Evolutionary conservation across 2,113 vertebrate species (phyloP), one percentile per base, ranked within the genome.

Genomic region (Lucifuga dentata): DNA sequence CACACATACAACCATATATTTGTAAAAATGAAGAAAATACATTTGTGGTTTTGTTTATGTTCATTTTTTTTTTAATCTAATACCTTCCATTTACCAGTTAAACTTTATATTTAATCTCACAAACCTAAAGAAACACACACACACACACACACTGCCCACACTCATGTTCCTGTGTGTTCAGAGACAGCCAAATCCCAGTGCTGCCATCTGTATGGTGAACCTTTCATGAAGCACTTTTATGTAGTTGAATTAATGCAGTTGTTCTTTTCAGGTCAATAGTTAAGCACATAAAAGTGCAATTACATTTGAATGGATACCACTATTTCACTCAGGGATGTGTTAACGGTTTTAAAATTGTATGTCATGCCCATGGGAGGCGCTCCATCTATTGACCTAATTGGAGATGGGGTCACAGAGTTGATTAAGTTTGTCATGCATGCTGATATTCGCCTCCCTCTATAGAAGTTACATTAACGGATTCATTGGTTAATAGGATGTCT

Each of bases 191-290:
- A 80, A 61, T 57, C 72, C 67, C 57, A 68, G 48, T 5, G 23
- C 71, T 66, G 20, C 81, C 52, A 23, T 80, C 75, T 76, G 77
- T 81, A 76, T 75, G 40, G 72, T 83, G 80, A 86, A 78, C 76
- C 67, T 75, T 81, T 84, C 52, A 17, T 85, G 68, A 80, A 90
- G 74, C 55, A 16, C 58, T 89, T 88, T 90, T 65, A 89, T 91
- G 74, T 68, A 70, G 75, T 76, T 56, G 69, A 91, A 89, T 86
- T 81, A 90, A 88, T 87, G 86, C 83, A 86, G 86, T 90, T 92
- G 92, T 92, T 92, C 89, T 93, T 92, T 92, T 91, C 89, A 89
- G 91, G 91, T 93, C 90, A 92, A 81, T 87, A 90, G 90, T 92
- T 92, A 90, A 91, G 91, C 88, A 89, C 90, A 90, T 92, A 90